Percentiles rank a stretch among this genome's conserved stretches.
phyloP scores from a whole-genome alignment of 2,888 invertebrate genomes.

The Agonopterix subpropinquella region DNA sequence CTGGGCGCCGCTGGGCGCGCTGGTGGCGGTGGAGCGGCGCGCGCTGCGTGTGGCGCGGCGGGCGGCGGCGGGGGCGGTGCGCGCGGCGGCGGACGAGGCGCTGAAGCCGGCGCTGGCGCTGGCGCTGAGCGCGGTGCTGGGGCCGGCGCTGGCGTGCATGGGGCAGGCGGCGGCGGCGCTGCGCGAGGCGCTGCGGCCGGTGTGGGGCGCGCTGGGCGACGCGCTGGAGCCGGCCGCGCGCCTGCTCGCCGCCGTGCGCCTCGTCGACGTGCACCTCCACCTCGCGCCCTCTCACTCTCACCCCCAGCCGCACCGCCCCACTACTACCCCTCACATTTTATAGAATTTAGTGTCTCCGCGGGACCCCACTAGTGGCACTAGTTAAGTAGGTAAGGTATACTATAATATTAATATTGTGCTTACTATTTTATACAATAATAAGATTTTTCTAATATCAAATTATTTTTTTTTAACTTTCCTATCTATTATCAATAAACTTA shows the following conservation, averaged over 20 bases:
- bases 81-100: conserved; percentile 75
- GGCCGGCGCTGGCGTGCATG: conserved; percentile 79
- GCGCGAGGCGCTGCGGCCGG: conserved; percentile 70
- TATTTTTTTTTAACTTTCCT: too few relatives aligned
- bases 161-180: conserved; percentile 78
- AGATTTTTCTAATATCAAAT: too few relatives aligned
- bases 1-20: conserved; percentile 74
- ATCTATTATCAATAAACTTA: too few relatives aligned
- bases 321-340: neutral
- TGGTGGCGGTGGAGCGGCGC: conserved; percentile 14
- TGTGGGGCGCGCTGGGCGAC: conserved; percentile 25
- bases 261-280: conserved; percentile 28
- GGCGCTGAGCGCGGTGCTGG: conserved; percentile 80
- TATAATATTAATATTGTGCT: too few relatives aligned
- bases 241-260: conserved; percentile 28
- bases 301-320: conserved; percentile 1
- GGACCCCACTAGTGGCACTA: neutral
- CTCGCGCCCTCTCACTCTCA: conserved; percentile 2
- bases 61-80: conserved; percentile 26
- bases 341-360: neutral
- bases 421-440: too few relatives aligned
- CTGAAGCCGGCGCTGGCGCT: conserved; percentile 82
- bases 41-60: conserved; percentile 27
- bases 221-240: conserved; percentile 33
- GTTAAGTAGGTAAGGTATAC: too few relatives aligned